Percentiles rank a stretch among this genome's conserved stretches.
These are phyloP conservation scores for Pogonocherus hispidulus DNA, from an alignment of 2,888 invertebrate species.

Conservation along the genomic window DNA sequence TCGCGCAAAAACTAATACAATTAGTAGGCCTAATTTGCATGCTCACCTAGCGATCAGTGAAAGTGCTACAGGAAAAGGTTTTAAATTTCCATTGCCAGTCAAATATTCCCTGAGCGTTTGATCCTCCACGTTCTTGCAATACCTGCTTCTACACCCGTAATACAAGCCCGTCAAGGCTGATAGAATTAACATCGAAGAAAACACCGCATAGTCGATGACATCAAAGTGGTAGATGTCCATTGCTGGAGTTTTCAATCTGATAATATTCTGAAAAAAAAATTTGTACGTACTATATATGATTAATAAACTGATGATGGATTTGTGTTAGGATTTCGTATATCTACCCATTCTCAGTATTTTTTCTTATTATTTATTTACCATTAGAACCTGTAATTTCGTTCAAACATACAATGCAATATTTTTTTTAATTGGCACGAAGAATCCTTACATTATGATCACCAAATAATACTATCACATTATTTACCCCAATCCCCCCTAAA, in stretches of 20 bases:
- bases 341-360: too few relatives aligned
- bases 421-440: too few relatives aligned
- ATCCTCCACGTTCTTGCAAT: slow-evolving; percentile 69
- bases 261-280: too few relatives aligned
- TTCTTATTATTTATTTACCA: too few relatives aligned
- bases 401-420: too few relatives aligned
- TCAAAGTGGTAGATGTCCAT: slow-evolving; percentile 58
- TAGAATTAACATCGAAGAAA: slow-evolving; percentile 77
- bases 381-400: too few relatives aligned
- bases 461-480: too few relatives aligned
- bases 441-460: too few relatives aligned
- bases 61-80: slow-evolving; percentile 87
- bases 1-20: slow-evolving; percentile 20
- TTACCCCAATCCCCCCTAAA: too few relatives aligned
- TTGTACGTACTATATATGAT: too few relatives aligned
- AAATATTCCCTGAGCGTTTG: slow-evolving; percentile 77
- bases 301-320: too few relatives aligned
- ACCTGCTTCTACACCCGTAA: slow-evolving; percentile 71
- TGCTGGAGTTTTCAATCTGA: background rate
- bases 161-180: slow-evolving; percentile 87
- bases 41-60: slow-evolving; percentile 85
- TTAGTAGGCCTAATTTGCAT: background rate
- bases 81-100: slow-evolving; percentile 81
- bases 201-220: slow-evolving; percentile 78
- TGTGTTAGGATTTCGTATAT: too few relatives aligned